Percentiles rank a stretch among this genome's conserved stretches.
Conservation (phyloP, 2,113 vertebrate genomes). For the Engraulis encrasicolus region DNA sequence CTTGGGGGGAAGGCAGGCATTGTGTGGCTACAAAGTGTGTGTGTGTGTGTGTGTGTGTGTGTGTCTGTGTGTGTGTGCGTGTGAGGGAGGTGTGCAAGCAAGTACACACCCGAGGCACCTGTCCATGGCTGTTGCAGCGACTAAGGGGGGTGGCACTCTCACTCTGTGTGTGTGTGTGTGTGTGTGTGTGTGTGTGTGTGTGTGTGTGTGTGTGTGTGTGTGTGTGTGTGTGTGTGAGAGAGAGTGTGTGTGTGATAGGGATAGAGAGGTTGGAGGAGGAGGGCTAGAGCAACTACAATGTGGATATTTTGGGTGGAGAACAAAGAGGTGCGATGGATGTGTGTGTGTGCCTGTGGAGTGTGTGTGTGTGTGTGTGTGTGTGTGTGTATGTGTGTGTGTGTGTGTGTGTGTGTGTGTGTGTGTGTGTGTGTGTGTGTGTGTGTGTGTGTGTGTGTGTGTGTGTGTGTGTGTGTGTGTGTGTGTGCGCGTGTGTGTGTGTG, state of each 20-base stretch:
- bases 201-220: slow-evolving; percentile 33
- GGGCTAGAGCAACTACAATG: slow-evolving; percentile 55
- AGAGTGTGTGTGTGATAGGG: not conserved
- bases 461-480: slow-evolving; percentile 41
- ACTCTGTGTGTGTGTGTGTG: slow-evolving; percentile 41
- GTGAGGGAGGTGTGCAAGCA: not conserved
- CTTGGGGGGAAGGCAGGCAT: slow-evolving; percentile 37
- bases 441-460: slow-evolving; percentile 41
- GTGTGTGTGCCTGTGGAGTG: no score
- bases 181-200: slow-evolving; percentile 47
- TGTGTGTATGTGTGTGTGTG: slow-evolving; percentile 31
- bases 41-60: slow-evolving; percentile 39
- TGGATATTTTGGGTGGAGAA: slow-evolving; percentile 66
- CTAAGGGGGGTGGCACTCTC: no score
- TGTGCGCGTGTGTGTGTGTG: slow-evolving; percentile 36
- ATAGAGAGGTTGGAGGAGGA: not conserved
- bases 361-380: no score
- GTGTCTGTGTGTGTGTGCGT: slow-evolving; percentile 47
- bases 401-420: not conserved
- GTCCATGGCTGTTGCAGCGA: slow-evolving; percentile 8
- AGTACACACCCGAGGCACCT: not conserved
- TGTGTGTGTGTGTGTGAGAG: slow-evolving; percentile 8
- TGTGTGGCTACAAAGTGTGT: no score
- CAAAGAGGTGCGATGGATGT: slow-evolving; percentile 50
- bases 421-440: slow-evolving; percentile 17